These are phyloP conservation scores for Chelonus insularis DNA, from an alignment of 1,140 invertebrate species.

Conservation along the genomic window DNA sequence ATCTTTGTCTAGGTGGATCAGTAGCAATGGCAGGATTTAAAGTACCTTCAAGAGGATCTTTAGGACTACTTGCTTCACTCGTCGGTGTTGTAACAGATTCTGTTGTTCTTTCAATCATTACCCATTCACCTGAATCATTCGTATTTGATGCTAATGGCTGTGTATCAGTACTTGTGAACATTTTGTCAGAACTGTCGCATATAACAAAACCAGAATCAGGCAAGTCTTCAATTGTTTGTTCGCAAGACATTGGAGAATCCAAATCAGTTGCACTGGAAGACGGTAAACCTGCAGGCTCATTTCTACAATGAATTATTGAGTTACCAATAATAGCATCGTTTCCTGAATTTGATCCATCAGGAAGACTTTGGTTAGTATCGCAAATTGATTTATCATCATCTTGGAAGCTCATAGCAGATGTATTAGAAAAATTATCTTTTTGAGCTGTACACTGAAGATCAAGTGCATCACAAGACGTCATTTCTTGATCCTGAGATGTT, in stretches of 20 bases:
- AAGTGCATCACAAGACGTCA: constrained; percentile 48
- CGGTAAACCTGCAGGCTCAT: constrained; percentile 27
- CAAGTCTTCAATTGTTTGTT: constrained; percentile 50
- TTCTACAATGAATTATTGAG: constrained; percentile 17
- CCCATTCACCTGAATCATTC: constrained; percentile 51
- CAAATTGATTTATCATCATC: constrained; percentile 21
- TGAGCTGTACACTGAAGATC: constrained; percentile 3
- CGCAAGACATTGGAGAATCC: constrained; percentile 55
- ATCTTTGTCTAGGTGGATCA: constrained; percentile 38
- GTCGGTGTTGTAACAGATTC: constrained; percentile 44
- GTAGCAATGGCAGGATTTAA: constrained; percentile 44
- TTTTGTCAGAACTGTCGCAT: constrained; percentile 50
- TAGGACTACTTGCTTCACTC: constrained; percentile 46
- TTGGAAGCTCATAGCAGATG: constrained; percentile 1
- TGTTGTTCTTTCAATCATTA: constrained; percentile 46
- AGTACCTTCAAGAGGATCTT: constrained; percentile 44
- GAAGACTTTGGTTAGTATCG: constrained; percentile 17
- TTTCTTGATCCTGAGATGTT: constrained; percentile 19
- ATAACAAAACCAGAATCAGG: constrained; percentile 53
- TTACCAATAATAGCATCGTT: constrained; percentile 8
- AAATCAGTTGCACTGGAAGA: constrained; percentile 46
- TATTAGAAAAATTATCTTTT: not conserved
- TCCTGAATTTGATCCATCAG: not conserved
- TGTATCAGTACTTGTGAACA: constrained; percentile 48
- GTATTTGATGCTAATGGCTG: constrained; percentile 38